Base-by-base conservation (phyloP, 2,888 invertebrate species). In the Xestia sexstrigata region DNA sequence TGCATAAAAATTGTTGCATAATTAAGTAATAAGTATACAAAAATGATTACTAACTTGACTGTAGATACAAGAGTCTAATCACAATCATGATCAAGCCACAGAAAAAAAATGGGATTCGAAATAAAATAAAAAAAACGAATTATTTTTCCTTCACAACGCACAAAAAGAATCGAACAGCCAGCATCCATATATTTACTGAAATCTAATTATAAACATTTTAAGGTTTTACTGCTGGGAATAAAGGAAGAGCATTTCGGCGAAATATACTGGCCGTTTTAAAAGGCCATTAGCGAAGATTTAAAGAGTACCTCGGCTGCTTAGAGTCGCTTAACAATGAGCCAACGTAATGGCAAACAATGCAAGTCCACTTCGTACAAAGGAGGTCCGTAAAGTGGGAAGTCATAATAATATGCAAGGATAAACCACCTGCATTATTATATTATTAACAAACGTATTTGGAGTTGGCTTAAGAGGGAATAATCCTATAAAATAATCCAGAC, bases 231-330 rank as follows among this genome's bases (percentile, higher is more conserved):
- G 84, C 83, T 83, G 87, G 86, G 86, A 90, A 90, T 90, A 91
- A 91, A 89, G 91, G 91, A 91, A 89, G 88, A 91, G 88, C 90
- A 90, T 93, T 94, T 91, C 87, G 89, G 87, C 83, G 77, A 91
- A 93, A 95, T 94, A 93, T 94, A 94, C 93, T 91, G 93, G 92
- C 87, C 93, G 92, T 93, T 95, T 95, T 94, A 95, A 94, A 94
- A 93, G 94, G 91, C 93, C 94, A 95, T 95, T 95, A 95, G 92
- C 86, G 94, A 94, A 95, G 95, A 95, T 95, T 95, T 95, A 95
- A 94, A 93, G 94, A 93, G 93, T 93, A 92, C 92, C 92, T 92
- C 89, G 86, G 89, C 90, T 93, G 93, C 92, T 93, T 94, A 93
- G 89, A 94, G 93, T 93, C 91, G 93, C 91, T 92, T 93, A 92